These are phyloP conservation scores for Epizoanthus fatuus DNA, from an alignment of 92 coral and sea anemone species.

Conservation along the genomic window DNA sequence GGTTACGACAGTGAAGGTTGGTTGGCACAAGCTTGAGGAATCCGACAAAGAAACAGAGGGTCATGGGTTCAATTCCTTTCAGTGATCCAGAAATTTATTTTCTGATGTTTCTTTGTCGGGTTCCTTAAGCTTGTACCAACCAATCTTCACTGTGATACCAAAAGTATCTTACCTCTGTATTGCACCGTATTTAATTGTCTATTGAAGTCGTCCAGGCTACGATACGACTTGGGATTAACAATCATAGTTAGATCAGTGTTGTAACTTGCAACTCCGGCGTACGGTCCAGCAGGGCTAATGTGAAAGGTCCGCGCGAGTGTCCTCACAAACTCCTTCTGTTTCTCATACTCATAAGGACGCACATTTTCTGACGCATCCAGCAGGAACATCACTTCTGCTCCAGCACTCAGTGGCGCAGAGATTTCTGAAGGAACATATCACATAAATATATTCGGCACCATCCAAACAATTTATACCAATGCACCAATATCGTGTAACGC, in stretches of 20 bases:
- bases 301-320: slow-evolving; percentile 66
- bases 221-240: slow-evolving; percentile 63
- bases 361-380: slow-evolving; percentile 89
- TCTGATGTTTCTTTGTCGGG: not conserved
- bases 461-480: no score
- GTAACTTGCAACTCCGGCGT: slow-evolving; percentile 85
- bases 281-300: slow-evolving; percentile 69
- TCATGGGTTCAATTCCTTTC: no score
- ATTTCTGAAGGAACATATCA: not conserved
- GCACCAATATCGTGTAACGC: not conserved
- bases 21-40: no score
- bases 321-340: slow-evolving; percentile 80
- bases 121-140: not conserved
- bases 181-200: slow-evolving; percentile 70
- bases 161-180: slow-evolving; percentile 33
- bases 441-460: no score
- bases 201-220: slow-evolving; percentile 62
- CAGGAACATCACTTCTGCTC: slow-evolving; percentile 81
- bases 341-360: slow-evolving; percentile 61
- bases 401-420: slow-evolving; percentile 39
- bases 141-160: not conserved
- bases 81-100: no score
- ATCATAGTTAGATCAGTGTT: slow-evolving; percentile 61
- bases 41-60: no score
- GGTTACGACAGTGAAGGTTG: no score